Evolutionary conservation across 2,113 vertebrate genomes (phyloP), one percentile per base, ranked within the genome.

Genomic region (Pluvialis apricaria): DNA sequence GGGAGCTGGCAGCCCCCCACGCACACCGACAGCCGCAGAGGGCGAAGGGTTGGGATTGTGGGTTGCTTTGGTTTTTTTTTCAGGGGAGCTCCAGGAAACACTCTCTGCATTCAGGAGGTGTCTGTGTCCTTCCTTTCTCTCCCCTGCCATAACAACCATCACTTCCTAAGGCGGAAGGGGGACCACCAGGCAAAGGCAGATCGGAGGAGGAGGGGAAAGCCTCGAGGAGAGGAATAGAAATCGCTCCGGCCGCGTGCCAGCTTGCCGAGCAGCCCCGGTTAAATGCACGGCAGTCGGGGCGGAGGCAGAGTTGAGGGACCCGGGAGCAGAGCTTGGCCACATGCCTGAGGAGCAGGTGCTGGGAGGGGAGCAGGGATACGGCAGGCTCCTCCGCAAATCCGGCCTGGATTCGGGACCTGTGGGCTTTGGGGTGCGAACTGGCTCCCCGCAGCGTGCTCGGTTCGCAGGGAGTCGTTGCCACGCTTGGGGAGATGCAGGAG

Each of bases 341-440:
- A 49, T 92, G 98, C 97, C 97, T 58, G 93, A 20, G 95, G 87
- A 98, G 98, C 98, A 98, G 98, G 98, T 98, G 98, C 97, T 94
- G 91, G 86, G 90, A 92, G 85, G 49, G 90, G 36, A 64, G 65
- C 69, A 8, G 77, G 89, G 82, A 86, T 45, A 45, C 25, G 24
- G 19, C 54, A 55, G 86, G 96, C 95, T 79, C 94, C 96, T 92
- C 88, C 88, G 45, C 73, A 98, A 97, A 97, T 90, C 96, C 13
- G 97, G 97, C 96, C 97, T 98, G 98, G 97, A 98, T 96, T 69
- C 21, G n/a, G 77, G 49, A 58, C 93, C 86, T 28, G 49, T 20
- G 64, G 58, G 66, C 92, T 82, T 22, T 38, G 96, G 80, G 95
- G 93, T 5, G 72, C 83, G 29, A 0, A 6, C 40, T 40, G 38